Percentiles rank a stretch among this genome's conserved stretches.
These are phyloP conservation scores for Bellardia bayeri DNA, from an alignment of 2,888 invertebrate species.

Conservation along the genomic window DNA sequence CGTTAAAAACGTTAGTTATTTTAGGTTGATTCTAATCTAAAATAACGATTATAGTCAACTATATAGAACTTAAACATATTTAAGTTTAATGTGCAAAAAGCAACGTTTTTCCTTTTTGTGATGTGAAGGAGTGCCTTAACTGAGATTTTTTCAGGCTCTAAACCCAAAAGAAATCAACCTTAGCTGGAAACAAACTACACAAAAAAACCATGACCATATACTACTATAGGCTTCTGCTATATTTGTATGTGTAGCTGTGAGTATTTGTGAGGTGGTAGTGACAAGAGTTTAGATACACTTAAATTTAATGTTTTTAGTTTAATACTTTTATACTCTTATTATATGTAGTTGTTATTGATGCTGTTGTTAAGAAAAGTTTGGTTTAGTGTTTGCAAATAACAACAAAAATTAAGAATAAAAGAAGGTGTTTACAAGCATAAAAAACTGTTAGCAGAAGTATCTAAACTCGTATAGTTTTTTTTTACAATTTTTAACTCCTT, in stretches of 20 bases:
- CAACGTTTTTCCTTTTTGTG: slow-evolving; percentile 47
- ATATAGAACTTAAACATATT: slow-evolving; percentile 63
- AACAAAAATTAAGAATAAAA: slow-evolving; percentile 21
- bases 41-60: slow-evolving; percentile 69
- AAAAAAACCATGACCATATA: slow-evolving; percentile 54
- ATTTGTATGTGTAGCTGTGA: background rate
- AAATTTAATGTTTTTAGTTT: slow-evolving; percentile 58
- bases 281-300: slow-evolving; percentile 68
- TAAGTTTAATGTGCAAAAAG: slow-evolving; percentile 58
- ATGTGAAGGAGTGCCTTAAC: slow-evolving; percentile 70
- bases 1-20: slow-evolving; percentile 68
- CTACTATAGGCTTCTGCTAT: slow-evolving; percentile 4
- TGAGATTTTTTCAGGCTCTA: slow-evolving; percentile 48
- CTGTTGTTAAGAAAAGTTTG: slow-evolving; percentile 42
- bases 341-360: background rate
- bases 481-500: slow-evolving; percentile 2
- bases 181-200: slow-evolving; percentile 24
- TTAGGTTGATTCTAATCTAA: slow-evolving; percentile 71
- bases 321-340: background rate
- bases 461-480: slow-evolving; percentile 9
- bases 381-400: slow-evolving; percentile 39
- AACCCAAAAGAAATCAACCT: slow-evolving; percentile 38
- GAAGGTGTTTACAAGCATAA: slow-evolving; percentile 65
- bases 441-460: slow-evolving; percentile 4
- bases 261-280: slow-evolving; percentile 58